Evolutionary conservation across 2,888 invertebrate genomes (phyloP), one percentile per base, ranked within the genome.

Genomic region (Epinotia demarniana): DNA sequence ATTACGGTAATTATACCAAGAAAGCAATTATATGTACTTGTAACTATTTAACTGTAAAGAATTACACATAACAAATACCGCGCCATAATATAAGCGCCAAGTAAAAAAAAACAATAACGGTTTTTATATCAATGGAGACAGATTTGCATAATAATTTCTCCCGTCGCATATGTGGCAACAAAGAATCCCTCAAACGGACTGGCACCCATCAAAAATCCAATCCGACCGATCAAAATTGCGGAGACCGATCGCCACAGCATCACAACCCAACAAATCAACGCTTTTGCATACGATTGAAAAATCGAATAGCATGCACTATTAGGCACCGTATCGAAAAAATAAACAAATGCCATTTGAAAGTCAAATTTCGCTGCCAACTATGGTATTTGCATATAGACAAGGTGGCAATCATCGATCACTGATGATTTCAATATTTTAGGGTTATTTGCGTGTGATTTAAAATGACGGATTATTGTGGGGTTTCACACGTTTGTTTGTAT

Each of bases 311-410:
- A 81, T 83, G 86, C 88, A 87, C 90, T 89, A 92, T 92, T 92
- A 91, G 85, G 86, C 81, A 80, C 80, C 84, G 81, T 89, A 88
- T 88, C 86, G 88, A 89, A 89, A 90, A 92, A 90, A 90, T 88
- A 88, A 88, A 87, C 89, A 92, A 90, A 90, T 82, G 84, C 80
- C 84, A 92, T 93, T 93, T 92, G 89, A 89, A 91, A 89, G 91
- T 92, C 91, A 92, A 92, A 93, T 93, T 86, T 86, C 80, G 81
- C 86, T 86, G 86, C 84, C 81, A 87, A 88, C 85, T 86, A 87
- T 84, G 80, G 78, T 78, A 93, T 93, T 93, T 92, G 90, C 93
- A 93, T 93, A 91, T 92, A 93, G 89, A 93, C 90, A 89, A 90
- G 88, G 86, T 86, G 81, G 78, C 84, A 81, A 88, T 89, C 86